A percentile compares a stretch with the other conserved stretches of the same genome.
Evolutionary conservation across 2,113 vertebrate species (phyloP).

Genomic region (Picathartes gymnocephalus): DNA sequence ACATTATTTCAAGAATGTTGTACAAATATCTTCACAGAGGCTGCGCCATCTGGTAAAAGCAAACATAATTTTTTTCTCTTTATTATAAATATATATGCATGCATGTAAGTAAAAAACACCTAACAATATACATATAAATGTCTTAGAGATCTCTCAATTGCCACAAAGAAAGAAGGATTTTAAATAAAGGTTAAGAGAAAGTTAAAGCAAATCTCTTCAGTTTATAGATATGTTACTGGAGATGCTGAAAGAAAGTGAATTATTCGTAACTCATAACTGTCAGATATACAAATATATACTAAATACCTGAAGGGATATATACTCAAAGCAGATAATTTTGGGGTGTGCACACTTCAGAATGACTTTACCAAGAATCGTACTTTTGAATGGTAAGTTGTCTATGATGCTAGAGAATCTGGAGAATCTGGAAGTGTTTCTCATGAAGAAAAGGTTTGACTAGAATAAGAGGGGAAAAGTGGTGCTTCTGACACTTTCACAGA

Average conservation of each 20-base stretch:
- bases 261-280: conserved; percentile 8
- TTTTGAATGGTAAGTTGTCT: background rate
- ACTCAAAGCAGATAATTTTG: background rate
- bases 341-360: background rate
- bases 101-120: background rate
- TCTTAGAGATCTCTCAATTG: background rate
- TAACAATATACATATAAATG: background rate
- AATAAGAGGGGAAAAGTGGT: background rate
- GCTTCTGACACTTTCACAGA: background rate
- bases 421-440: background rate
- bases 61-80: background rate
- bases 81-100: background rate
- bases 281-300: background rate
- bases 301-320: background rate
- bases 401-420: background rate
- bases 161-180: background rate
- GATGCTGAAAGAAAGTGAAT: conserved; percentile 34
- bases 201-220: background rate
- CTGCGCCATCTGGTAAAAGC: background rate
- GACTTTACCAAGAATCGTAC: background rate
- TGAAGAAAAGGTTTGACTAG: background rate
- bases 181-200: background rate
- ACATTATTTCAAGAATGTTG: background rate
- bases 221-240: conserved; percentile 27
- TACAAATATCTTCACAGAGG: background rate